These are phyloP conservation scores for Plecotus auritus DNA, from an alignment of 2,113 vertebrate genomes.

Conservation along the genomic window DNA sequence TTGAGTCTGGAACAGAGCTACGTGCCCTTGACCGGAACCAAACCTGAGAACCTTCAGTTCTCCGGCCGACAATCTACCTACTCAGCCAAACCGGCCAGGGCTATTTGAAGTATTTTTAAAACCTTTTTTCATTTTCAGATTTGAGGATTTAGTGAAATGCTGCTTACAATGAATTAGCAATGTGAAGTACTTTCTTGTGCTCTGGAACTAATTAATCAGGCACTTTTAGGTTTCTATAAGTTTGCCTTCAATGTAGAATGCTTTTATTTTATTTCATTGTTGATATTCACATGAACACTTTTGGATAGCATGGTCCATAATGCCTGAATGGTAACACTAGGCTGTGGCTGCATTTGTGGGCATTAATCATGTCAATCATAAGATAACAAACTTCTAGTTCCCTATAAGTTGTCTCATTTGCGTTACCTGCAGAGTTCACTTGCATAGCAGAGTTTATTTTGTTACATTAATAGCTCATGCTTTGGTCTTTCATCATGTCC, in stretches of 20 bases:
- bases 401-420: neutral
- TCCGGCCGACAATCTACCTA: too few relatives aligned
- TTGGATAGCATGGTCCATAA: neutral
- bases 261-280: neutral
- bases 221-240: neutral
- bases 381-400: neutral
- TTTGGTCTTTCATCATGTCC: neutral
- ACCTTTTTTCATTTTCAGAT: slow-evolving; percentile 16
- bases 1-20: too few relatives aligned
- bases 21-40: too few relatives aligned
- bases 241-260: neutral
- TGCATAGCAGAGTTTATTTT: neutral
- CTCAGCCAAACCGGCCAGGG: too few relatives aligned
- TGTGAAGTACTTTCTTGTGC: neutral
- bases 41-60: too few relatives aligned
- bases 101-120: neutral
- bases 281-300: neutral
- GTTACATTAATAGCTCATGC: neutral
- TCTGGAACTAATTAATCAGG: neutral
- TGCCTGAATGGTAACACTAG: neutral
- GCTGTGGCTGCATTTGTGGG: neutral
- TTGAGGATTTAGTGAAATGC: neutral
- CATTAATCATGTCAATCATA: neutral
- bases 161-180: neutral
- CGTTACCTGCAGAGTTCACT: neutral